Evolutionary conservation across 2,797 vertebrate genomes (phyloP), one percentile per base, ranked within the genome.

Genomic region (Xerus rutilus): DNA sequence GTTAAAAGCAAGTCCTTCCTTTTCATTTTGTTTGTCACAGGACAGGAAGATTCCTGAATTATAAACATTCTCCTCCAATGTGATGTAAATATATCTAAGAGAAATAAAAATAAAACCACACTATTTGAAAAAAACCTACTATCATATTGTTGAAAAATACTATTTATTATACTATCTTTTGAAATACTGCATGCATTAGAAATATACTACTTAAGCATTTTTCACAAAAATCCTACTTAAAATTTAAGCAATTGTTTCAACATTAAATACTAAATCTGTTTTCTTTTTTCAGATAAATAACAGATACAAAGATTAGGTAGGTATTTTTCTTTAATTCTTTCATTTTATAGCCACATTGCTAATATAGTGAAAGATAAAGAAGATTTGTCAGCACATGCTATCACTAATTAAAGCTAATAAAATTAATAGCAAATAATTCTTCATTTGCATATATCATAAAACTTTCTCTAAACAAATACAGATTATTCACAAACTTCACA

Each of bases 221-320:
- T 89, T 17, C 96, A 86, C 95, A 78, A 4, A 86, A 65, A 92
- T 45, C 77, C 21, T 95, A 32, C 64, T 98, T 95, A 97, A 96
- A 97, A 98, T 98, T 98, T 98, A 97, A 98, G 96, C 25, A 94
- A 96, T 52, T 92, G 4, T 96, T 98, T 97, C 97, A 98, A 95
- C 86, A 97, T 98, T 98, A 98, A 98, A 96, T 43, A 98, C 49
- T 52, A 95, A 95, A 23, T 94, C 59, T 96, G 73, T 5, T 94
- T 39, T 93, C 97, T 39, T 95, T 97, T 93, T 79, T 15, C 13
- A 72, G 96, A 93, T 96, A 20, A 17, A 39, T 93, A 97, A 96
- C 74, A 92, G 76, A 47, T 89, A 97, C 91, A 96, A 91, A 86
- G 1, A 1, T 8, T 64, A 8, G 81, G 21, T 76, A 96, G 83